These are phyloP conservation scores for Aricia artaxerxes DNA, from an alignment of 2,888 invertebrate species.

Conservation along the genomic window DNA sequence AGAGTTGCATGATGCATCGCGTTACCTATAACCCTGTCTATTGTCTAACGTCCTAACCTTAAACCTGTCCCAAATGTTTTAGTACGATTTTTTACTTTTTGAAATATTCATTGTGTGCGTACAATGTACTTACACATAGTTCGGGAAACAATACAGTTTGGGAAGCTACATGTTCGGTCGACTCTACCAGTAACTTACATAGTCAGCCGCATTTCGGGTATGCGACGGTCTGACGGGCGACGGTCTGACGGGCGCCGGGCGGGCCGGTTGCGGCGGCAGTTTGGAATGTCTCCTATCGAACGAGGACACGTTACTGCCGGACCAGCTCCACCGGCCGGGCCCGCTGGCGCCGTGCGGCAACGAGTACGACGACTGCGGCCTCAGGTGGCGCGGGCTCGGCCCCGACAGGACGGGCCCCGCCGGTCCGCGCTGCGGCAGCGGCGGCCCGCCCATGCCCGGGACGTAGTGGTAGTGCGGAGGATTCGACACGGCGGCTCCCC, in stretches of 20 bases:
- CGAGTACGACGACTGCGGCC: conserved; percentile 77
- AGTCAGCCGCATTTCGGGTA: conserved; percentile 59
- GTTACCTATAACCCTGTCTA: too few relatives aligned
- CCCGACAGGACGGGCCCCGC: conserved; percentile 65
- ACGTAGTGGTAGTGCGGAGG: conserved; percentile 73
- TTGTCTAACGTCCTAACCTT: too few relatives aligned
- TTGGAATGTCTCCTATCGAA: conserved; percentile 73
- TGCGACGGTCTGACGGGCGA: conserved; percentile 67
- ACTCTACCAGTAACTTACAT: conserved; percentile 57
- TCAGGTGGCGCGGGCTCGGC: conserved; percentile 62
- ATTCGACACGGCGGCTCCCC: conserved; percentile 74
- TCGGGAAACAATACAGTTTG: background rate
- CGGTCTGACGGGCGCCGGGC: conserved; percentile 68
- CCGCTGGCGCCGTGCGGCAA: conserved; percentile 79
- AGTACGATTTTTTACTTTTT: too few relatives aligned
- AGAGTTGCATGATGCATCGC: too few relatives aligned
- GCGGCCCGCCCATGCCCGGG: conserved; percentile 57
- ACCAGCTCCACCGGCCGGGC: conserved; percentile 78
- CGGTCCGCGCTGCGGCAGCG: conserved; percentile 61
- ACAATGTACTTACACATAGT: too few relatives aligned
- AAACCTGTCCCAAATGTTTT: too few relatives aligned
- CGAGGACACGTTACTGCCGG: conserved; percentile 76
- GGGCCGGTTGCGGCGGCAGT: conserved; percentile 71
- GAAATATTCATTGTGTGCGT: too few relatives aligned
- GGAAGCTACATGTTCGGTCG: background rate